These are phyloP conservation scores for Lasiurus borealis DNA, from an alignment of 2,113 vertebrate genomes.

Conservation along the genomic window DNA sequence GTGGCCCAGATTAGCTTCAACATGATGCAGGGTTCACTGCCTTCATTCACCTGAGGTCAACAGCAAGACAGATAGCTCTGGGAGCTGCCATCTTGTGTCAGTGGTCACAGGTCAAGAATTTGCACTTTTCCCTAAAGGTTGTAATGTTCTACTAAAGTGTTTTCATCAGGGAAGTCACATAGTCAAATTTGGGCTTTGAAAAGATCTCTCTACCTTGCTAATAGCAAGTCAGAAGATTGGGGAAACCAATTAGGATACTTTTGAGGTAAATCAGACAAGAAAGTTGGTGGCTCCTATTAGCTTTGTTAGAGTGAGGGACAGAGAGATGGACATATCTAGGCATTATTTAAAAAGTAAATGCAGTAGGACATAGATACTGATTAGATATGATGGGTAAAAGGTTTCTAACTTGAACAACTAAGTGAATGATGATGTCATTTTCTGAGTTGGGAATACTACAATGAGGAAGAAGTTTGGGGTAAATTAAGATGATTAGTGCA, in stretches of 20 bases:
- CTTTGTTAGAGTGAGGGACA: neutral
- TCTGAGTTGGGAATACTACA: neutral
- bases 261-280: neutral
- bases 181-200: neutral
- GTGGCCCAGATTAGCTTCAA: too few relatives aligned
- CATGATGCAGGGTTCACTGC: too few relatives aligned
- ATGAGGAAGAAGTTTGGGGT: neutral
- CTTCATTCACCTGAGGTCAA: too few relatives aligned
- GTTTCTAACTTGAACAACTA: neutral
- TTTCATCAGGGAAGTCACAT: neutral
- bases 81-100: too few relatives aligned
- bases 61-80: too few relatives aligned
- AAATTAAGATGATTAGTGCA: neutral
- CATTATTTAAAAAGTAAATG: neutral
- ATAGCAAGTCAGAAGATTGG: neutral
- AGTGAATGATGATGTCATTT: neutral
- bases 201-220: neutral
- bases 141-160: neutral
- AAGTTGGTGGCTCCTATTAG: neutral
- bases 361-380: neutral
- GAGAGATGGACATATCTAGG: neutral
- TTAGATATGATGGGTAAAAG: neutral
- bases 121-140: neutral
- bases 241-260: neutral
- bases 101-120: neutral